Conservation (phyloP, 2,888 invertebrate genomes). For the Apocheima hispidaria region DNA sequence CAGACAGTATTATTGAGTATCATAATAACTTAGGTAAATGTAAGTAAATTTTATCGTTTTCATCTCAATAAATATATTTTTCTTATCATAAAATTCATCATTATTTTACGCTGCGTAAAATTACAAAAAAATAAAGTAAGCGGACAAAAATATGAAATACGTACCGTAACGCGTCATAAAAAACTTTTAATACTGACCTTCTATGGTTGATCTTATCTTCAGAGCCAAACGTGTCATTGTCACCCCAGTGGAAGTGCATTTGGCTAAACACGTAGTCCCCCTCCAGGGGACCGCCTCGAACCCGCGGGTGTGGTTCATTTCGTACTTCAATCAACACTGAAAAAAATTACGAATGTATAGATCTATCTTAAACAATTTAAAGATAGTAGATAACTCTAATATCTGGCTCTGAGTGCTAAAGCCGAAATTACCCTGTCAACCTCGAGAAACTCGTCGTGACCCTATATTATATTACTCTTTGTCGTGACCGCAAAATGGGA, state of each 20-base stretch:
- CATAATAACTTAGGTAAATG: too few species aligned
- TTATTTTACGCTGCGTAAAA: neutral
- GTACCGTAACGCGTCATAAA: too few species aligned
- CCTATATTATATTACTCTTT: too few species aligned
- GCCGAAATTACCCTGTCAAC: too few species aligned
- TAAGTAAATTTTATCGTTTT: too few species aligned
- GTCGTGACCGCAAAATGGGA: too few species aligned
- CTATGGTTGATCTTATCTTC: conserved; percentile 91
- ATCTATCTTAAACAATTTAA: too few species aligned
- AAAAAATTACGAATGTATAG: conserved; percentile 32
- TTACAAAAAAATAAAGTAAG: neutral
- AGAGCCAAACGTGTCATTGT: conserved; percentile 91
- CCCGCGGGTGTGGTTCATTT: conserved; percentile 81
- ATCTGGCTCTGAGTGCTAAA: too few species aligned
- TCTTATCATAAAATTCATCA: neutral
- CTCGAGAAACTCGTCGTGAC: too few species aligned
- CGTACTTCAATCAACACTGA: conserved; percentile 88
- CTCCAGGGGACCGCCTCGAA: conserved; percentile 89
- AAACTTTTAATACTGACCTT: conserved; percentile 67
- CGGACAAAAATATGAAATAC: neutral
- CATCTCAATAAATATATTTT: too few species aligned
- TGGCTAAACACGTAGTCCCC: conserved; percentile 89
- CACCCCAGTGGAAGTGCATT: conserved; percentile 94
- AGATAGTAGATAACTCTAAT: too few species aligned
- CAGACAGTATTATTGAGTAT: too few species aligned